Percentiles rank a stretch among this genome's conserved stretches.
phyloP scores from a whole-genome alignment of 2,113 vertebrate genomes.

The Micronisus gabar region DNA sequence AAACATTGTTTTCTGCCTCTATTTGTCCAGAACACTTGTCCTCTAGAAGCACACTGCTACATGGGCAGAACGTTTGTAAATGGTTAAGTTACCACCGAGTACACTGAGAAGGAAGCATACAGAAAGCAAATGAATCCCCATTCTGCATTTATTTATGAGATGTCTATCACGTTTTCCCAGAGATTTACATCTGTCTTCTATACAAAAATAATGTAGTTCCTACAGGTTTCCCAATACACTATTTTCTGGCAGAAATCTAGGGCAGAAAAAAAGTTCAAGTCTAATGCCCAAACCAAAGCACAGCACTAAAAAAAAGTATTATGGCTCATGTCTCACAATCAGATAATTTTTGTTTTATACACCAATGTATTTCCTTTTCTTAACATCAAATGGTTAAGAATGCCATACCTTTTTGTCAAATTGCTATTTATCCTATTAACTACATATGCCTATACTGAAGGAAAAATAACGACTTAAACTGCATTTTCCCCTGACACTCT shows the following conservation, averaged over 20 bases:
- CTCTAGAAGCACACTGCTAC: neutral
- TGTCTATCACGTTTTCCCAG: accelerated
- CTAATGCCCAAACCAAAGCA: neutral
- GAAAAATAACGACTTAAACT: neutral
- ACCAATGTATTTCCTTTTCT: neutral
- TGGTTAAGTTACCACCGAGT: accelerated
- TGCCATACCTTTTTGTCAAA: neutral
- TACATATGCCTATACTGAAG: neutral
- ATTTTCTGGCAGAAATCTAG: neutral
- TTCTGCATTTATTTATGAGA: neutral
- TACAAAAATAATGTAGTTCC: neutral
- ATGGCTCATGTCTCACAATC: neutral
- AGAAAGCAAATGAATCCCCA: neutral
- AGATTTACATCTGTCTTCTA: neutral
- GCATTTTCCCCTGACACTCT: neutral
- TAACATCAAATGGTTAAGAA: neutral
- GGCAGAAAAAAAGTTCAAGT: neutral
- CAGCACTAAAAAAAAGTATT: neutral
- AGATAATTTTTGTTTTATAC: neutral
- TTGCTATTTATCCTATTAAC: neutral
- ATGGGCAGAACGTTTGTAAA: neutral
- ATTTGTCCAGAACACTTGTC: neutral
- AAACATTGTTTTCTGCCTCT: neutral
- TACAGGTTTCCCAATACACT: neutral
- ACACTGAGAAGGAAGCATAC: neutral